phyloP scores from a whole-genome alignment of 2,113 vertebrate species.

The Hystrix brachyura region DNA sequence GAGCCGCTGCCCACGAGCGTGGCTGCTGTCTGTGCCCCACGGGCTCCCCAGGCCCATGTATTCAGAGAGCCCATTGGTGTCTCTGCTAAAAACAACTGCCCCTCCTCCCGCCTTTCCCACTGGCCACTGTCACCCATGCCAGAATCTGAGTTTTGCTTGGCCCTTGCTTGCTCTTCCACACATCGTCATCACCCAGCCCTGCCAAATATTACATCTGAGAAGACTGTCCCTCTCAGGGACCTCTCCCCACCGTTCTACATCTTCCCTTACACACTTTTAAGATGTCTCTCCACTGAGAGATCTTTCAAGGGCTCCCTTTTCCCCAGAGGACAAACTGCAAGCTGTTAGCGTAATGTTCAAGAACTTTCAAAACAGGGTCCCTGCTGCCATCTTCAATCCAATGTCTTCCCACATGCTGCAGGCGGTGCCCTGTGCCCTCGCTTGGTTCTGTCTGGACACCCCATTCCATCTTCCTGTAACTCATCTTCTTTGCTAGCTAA shows the following conservation, averaged over 20 bases:
- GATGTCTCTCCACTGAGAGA: background rate
- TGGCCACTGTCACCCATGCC: background rate
- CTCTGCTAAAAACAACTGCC: background rate
- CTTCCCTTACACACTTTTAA: background rate
- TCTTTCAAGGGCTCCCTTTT: background rate
- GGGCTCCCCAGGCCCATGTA: background rate
- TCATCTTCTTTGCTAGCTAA: background rate
- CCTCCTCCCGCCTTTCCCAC: background rate
- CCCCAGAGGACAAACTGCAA: background rate
- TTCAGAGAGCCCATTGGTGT: background rate
- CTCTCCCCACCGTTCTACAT: background rate
- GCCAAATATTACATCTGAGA: background rate
- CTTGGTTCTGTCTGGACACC: background rate
- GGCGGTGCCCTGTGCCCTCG: background rate
- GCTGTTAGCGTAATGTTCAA: background rate
- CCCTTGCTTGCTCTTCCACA: background rate
- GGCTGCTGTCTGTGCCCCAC: too few species aligned
- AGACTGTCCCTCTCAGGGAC: background rate
- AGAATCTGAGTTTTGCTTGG: background rate
- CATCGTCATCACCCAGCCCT: background rate
- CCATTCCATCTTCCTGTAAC: background rate
- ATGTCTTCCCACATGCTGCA: background rate
- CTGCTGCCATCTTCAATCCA: too few species aligned
- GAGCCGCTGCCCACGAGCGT: too few species aligned
- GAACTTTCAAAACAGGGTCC: too few species aligned